phyloP scores from a whole-genome alignment of 2,113 vertebrate species.

The Mustela nigripes region DNA sequence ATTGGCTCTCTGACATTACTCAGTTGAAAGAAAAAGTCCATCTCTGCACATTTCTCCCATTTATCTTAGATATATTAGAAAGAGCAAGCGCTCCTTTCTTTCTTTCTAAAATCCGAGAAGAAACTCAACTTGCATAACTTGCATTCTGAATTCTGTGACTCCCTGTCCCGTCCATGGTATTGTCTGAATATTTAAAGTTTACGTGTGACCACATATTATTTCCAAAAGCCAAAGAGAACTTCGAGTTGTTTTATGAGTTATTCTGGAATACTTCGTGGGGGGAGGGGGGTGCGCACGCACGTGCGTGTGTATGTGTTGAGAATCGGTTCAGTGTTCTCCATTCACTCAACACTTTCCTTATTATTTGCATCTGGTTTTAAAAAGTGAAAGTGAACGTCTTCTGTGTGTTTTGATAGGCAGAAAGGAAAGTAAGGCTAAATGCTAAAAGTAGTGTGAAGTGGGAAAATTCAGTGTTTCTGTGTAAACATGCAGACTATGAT shows the following conservation, averaged over 20 bases:
- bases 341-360: background rate
- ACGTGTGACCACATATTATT: conserved; percentile 6
- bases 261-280: background rate
- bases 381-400: background rate
- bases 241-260: conserved; percentile 27
- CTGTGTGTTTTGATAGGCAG: conserved; percentile 31
- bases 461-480: background rate
- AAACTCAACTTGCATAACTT: background rate
- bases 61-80: conserved; percentile 66
- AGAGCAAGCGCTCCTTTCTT: conserved; percentile 54
- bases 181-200: conserved; percentile 57
- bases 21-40: conserved; percentile 64
- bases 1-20: conserved; percentile 61
- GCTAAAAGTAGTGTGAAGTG: background rate
- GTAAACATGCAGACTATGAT: background rate
- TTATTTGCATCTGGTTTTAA: conserved; percentile 30
- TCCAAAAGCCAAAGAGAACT: conserved; percentile 59
- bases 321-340: background rate
- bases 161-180: background rate
- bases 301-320: background rate
- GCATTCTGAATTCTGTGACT: background rate
- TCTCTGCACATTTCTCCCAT: conserved; percentile 56
- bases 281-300: no score
- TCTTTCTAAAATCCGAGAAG: conserved; percentile 61
- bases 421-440: conserved; percentile 6